Evolutionary conservation across 2,797 vertebrate genomes (phyloP).

Genomic region (Gephyroberyx darwinii): DNA sequence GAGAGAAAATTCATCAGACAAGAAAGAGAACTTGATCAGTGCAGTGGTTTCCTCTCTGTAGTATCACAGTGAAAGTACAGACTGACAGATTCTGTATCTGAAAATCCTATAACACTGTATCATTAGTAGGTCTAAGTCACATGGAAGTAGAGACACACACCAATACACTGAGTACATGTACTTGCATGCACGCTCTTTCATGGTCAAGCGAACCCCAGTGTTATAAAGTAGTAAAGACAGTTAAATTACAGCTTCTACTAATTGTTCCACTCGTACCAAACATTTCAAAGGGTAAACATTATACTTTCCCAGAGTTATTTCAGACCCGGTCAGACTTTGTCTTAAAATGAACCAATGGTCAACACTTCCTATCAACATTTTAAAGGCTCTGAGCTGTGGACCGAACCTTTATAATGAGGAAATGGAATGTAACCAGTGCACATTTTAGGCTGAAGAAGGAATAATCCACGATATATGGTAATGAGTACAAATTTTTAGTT

Average conservation of each 20-base stretch:
- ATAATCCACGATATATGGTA: conserved; percentile 1
- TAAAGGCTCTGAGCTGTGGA: conserved; percentile 11
- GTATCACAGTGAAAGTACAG: conserved; percentile 41
- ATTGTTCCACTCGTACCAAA: conserved; percentile 19
- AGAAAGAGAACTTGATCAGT: conserved; percentile 5
- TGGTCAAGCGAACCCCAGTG: conserved; percentile 17
- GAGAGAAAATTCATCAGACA: conserved; percentile 4
- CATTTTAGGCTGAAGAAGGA: neutral
- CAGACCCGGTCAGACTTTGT: conserved; percentile 8
- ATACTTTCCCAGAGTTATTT: conserved; percentile 39
- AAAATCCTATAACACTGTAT: conserved; percentile 13
- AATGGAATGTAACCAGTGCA: neutral
- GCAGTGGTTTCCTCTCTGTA: neutral
- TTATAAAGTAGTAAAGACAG: conserved; percentile 26
- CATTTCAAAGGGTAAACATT: conserved; percentile 40
- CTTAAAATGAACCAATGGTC: conserved; percentile 7
- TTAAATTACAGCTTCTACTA: conserved; percentile 10
- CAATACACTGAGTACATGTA: conserved; percentile 15
- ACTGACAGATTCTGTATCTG: conserved; percentile 9
- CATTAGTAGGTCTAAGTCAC: conserved; percentile 4
- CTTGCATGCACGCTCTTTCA: conserved; percentile 40
- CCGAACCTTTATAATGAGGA: neutral
- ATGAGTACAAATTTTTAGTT: neutral
- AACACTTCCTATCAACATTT: conserved; percentile 10
- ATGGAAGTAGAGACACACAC: conserved; percentile 23